These are phyloP conservation scores for Metridium senile DNA, from an alignment of 92 coral and sea anemone species.

Conservation along the genomic window DNA sequence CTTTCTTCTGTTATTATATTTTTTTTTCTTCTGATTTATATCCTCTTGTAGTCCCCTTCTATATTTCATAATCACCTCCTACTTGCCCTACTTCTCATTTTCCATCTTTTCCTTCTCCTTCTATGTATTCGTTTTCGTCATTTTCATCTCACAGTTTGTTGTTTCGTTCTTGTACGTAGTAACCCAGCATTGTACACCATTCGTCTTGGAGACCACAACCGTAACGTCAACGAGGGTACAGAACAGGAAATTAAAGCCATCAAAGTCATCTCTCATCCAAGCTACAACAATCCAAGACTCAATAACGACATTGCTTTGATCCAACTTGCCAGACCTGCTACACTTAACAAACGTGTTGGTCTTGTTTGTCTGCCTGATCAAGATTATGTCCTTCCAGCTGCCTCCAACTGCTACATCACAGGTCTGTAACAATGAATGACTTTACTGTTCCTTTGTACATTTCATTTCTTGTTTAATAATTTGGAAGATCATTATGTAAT, in stretches of 20 bases:
- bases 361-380: conserved; percentile 64
- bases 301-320: conserved; percentile 71
- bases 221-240: conserved; percentile 53
- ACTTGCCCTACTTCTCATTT: background rate
- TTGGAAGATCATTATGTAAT: background rate
- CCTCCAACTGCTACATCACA: conserved; percentile 57
- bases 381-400: conserved; percentile 43
- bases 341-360: conserved; percentile 52
- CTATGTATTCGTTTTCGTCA: too few species aligned
- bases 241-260: conserved; percentile 62
- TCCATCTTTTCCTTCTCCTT: too few species aligned
- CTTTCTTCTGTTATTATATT: background rate
- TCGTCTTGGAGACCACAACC: conserved; percentile 81
- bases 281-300: conserved; percentile 48
- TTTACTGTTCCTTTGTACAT: background rate
- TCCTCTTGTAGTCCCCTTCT: too few species aligned
- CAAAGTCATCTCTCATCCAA: conserved; percentile 44
- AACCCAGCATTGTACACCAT: conserved; percentile 38
- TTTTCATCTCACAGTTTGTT: too few species aligned
- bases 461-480: background rate
- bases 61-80: too few species aligned
- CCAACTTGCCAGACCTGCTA: conserved; percentile 52
- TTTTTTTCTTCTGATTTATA: too few species aligned
- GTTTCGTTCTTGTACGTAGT: conserved; percentile 12
- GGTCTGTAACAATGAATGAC: conserved; percentile 47